These are phyloP conservation scores for Enteromius mattozi DNA, from an alignment of 2,797 vertebrate species.

Conservation along the genomic window DNA sequence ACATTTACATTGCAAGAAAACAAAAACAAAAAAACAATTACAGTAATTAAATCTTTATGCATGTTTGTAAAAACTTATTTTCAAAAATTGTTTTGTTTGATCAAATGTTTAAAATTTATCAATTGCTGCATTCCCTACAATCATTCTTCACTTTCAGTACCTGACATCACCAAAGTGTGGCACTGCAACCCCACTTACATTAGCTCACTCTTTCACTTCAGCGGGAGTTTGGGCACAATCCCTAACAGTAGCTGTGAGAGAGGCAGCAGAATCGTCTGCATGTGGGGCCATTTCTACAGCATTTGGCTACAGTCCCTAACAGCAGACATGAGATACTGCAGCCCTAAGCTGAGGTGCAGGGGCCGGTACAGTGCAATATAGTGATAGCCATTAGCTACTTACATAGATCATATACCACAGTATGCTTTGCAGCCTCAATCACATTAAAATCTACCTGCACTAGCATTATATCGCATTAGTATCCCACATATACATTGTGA, in stretches of 20 bases:
- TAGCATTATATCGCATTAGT: background rate
- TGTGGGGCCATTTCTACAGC: constrained; percentile 63
- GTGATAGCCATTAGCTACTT: constrained; percentile 38
- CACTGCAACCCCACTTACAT: constrained; percentile 37
- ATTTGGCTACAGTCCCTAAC: constrained; percentile 63
- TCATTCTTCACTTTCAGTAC: constrained; percentile 5
- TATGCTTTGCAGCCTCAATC: background rate
- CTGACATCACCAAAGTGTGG: constrained; percentile 48
- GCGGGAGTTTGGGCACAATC: constrained; percentile 31
- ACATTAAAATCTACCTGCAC: constrained; percentile 15
- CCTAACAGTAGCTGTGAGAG: constrained; percentile 47
- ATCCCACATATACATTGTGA: constrained; percentile 26
- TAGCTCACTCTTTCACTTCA: constrained; percentile 9
- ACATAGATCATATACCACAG: constrained; percentile 43
- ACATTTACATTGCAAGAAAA: background rate
- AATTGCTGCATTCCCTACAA: background rate
- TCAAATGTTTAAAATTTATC: background rate
- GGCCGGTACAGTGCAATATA: constrained; percentile 71
- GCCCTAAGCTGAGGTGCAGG: constrained; percentile 67
- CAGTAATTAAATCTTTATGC: background rate
- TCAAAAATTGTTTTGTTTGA: background rate
- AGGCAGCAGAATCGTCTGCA: constrained; percentile 59
- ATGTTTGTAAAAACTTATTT: background rate
- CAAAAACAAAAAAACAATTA: background rate
- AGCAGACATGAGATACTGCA: constrained; percentile 68